These are phyloP conservation scores for Troides helena DNA, from an alignment of 2,888 invertebrate species.

Conservation along the genomic window DNA sequence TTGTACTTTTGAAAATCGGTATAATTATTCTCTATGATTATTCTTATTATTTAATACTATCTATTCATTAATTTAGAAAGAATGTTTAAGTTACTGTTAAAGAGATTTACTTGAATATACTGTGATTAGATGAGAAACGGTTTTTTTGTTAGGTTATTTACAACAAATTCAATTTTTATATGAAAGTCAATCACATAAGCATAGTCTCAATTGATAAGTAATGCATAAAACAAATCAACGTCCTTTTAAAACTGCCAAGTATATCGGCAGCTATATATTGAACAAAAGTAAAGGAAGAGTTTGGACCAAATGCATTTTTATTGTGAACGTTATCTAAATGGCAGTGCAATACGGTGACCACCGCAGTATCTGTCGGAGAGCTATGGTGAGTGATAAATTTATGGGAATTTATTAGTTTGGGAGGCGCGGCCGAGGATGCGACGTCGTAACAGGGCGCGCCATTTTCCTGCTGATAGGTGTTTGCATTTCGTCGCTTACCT, in stretches of 20 bases:
- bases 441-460: constrained; percentile 58
- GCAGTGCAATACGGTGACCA: constrained; percentile 62
- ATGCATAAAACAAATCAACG: constrained; percentile 29
- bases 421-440: constrained; percentile 62
- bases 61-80: too few relatives aligned
- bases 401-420: constrained; percentile 71
- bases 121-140: not conserved
- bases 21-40: too few relatives aligned
- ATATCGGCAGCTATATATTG: constrained; percentile 18
- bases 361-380: constrained; percentile 58
- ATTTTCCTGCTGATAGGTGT: constrained; percentile 52
- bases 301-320: constrained; percentile 67
- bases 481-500: constrained; percentile 54
- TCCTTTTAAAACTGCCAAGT: constrained; percentile 8
- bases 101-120: too few relatives aligned
- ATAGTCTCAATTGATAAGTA: not conserved
- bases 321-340: constrained; percentile 72
- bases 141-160: not conserved
- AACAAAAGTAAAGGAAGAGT: constrained; percentile 14
- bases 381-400: constrained; percentile 64
- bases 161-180: not conserved
- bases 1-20: too few relatives aligned
- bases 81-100: not conserved
- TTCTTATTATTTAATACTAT: too few relatives aligned
- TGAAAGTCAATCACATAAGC: not conserved